Evolutionary conservation across 2,888 invertebrate species (phyloP), one percentile per base, ranked within the genome.

Genomic region (Plutella xylostella): DNA sequence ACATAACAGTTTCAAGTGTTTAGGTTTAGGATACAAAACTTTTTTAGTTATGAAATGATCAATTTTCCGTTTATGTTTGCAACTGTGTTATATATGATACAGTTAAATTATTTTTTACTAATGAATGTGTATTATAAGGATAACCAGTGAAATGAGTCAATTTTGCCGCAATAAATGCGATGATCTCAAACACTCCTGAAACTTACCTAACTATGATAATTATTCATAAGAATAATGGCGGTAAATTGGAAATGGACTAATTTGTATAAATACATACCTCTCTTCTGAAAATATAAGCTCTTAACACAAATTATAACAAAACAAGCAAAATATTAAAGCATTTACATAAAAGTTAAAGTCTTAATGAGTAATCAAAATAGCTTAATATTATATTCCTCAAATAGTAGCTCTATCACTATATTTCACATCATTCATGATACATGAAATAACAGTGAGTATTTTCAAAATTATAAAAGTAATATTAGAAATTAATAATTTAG

Each of bases 61-160:
- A 37, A 58, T 51, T 62, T 66, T 67, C 57, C 62, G 65, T 70
- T n/a, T 71, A 52, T 55, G 45, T 61, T 60, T 62, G 53, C 62
- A 60, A 54, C 54, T 58, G 60, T 58, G 60, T 68, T 41, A 35
- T 41, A 28, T 30, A 41, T 34, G 18, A 35, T 45, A 12, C 31
- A 45, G 40, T 30, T 11, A 18, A 46, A 22, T 35, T 42, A 40
- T 43, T 25, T 45, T 46, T 9, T 41, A 42, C 42, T 45, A 35
- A 42, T 42, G 18, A 30, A 28, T 22, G 18, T 46, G 47, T 48
- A 46, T 18, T 49, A 55, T 76, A 69, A 66, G 60, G 59, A 61
- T 61, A 65, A 70, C 61, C 66, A 69, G 73, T 75, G 73, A 67
- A 68, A 71, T 70, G 74, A 76, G 76, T 77, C 73, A 77, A 75